These are phyloP conservation scores for Eleutherodactylus coqui DNA, from an alignment of 2,797 vertebrate species.

Conservation along the genomic window DNA sequence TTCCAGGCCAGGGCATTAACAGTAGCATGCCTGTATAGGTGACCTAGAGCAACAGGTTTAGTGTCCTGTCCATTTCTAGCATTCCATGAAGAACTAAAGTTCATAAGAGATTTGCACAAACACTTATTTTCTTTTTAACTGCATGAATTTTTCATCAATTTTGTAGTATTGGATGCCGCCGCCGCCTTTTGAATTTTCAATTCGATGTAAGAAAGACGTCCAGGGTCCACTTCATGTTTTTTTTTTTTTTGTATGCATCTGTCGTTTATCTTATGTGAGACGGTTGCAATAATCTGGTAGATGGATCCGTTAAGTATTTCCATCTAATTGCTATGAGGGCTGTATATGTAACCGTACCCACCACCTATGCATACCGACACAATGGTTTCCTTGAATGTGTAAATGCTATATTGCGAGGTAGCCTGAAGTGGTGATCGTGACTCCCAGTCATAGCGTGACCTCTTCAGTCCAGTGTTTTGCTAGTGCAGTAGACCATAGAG, in stretches of 20 bases:
- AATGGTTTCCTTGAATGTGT: neutral
- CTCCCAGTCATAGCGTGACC: neutral
- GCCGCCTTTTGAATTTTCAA: neutral
- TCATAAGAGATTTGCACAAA: neutral
- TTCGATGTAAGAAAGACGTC: neutral
- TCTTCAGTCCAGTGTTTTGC: neutral
- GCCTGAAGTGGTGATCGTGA: neutral
- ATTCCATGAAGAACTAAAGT: neutral
- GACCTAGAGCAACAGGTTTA: neutral
- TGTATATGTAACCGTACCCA: neutral
- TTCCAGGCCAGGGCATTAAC: slow-evolving; percentile 42
- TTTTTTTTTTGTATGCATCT: neutral
- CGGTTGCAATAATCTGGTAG: neutral
- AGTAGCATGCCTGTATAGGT: slow-evolving; percentile 52
- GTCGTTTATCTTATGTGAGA: neutral
- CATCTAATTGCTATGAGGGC: neutral
- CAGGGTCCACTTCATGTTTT: neutral
- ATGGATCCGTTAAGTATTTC: neutral
- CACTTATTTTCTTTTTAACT: too few relatives aligned
- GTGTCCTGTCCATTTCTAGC: slow-evolving; percentile 66
- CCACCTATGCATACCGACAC: neutral
- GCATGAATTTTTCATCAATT: neutral
- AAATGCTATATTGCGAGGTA: neutral
- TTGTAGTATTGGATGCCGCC: neutral
- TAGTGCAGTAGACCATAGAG: neutral